Conservation (phyloP, 1,140 invertebrate genomes). For the Ladona fulva region DNA sequence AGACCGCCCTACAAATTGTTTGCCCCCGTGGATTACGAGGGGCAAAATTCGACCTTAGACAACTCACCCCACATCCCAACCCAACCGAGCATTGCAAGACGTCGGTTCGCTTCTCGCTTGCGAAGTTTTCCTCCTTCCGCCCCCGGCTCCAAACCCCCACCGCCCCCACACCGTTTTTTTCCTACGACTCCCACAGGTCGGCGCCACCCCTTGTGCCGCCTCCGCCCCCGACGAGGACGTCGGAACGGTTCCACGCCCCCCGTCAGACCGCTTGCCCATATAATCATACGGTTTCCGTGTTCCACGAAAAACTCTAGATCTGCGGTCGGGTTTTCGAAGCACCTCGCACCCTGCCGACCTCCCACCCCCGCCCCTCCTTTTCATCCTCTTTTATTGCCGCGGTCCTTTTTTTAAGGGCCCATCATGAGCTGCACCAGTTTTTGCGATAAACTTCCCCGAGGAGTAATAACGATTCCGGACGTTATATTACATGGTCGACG, state of each 20-base stretch:
- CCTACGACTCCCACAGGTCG: neutral
- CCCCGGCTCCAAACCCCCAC: neutral
- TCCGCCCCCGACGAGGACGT: neutral
- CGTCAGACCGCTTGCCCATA: neutral
- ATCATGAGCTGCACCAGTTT: too few species aligned
- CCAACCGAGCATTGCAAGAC: too few species aligned
- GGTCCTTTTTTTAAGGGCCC: neutral
- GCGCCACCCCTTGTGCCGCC: neutral
- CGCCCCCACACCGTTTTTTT: neutral
- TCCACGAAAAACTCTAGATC: neutral
- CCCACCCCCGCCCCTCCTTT: neutral
- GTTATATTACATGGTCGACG: too few species aligned
- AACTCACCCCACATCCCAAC: too few species aligned
- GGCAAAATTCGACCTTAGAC: too few species aligned
- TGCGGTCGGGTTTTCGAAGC: neutral
- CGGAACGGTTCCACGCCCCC: too few species aligned
- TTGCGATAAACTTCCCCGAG: too few species aligned
- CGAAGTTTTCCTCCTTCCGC: too few species aligned
- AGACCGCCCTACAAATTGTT: too few species aligned
- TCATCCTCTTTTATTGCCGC: neutral
- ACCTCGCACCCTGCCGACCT: neutral
- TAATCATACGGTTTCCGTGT: constrained; percentile 5
- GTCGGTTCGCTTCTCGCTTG: too few species aligned
- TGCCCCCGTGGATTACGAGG: too few species aligned
- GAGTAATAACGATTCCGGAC: too few species aligned